These are phyloP conservation scores for Urocyon cinereoargenteus DNA, from an alignment of 2,797 vertebrate species.

Conservation along the genomic window DNA sequence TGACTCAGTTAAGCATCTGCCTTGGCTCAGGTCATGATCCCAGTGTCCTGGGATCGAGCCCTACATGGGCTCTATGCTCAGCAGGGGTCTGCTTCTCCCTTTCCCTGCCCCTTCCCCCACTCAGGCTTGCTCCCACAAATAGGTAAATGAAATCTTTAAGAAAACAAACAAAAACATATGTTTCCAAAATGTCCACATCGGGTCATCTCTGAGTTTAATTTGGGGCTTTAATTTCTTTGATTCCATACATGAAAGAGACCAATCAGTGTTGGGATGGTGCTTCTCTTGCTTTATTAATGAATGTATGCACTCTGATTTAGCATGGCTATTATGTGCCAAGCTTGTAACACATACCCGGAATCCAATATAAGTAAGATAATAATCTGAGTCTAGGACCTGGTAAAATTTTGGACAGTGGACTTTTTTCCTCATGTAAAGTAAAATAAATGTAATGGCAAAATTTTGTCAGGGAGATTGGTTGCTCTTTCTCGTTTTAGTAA, in stretches of 20 bases:
- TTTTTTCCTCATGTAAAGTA: background rate
- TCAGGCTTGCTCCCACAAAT: background rate
- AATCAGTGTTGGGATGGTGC: background rate
- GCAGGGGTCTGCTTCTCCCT: background rate
- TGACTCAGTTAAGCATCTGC: background rate
- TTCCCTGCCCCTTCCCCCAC: background rate
- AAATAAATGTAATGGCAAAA: background rate
- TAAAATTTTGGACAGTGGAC: background rate
- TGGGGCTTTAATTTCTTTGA: background rate
- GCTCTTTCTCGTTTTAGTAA: background rate
- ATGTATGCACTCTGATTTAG: background rate
- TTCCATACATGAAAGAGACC: background rate
- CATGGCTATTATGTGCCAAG: background rate
- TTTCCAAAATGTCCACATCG: background rate
- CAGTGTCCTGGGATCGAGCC: background rate
- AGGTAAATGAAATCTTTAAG: background rate
- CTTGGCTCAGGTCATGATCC: background rate
- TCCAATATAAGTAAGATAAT: background rate
- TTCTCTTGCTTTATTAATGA: background rate
- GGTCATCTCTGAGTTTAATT: background rate
- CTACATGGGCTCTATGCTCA: background rate
- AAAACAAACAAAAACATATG: background rate
- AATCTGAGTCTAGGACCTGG: background rate
- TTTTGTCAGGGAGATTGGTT: background rate
- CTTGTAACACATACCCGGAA: background rate